Evolutionary conservation across 2,797 vertebrate species (phyloP), one percentile per base, ranked within the genome.

Genomic region (Crocidura indochinensis): DNA sequence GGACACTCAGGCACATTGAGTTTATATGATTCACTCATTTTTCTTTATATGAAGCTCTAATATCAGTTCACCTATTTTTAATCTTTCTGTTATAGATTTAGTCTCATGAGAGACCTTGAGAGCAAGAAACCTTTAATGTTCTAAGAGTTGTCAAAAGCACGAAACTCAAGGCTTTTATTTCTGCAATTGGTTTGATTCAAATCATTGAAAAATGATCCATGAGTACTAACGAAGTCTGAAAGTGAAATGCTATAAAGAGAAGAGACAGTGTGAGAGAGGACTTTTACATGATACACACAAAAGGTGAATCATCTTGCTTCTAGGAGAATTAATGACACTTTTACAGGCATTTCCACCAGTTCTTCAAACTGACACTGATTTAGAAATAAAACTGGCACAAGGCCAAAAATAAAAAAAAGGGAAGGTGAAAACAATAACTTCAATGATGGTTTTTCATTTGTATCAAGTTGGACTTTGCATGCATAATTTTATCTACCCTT

Each of bases 231-330:
- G 6, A 75, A 65, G 3, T 51, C 53, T 74, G 27, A 78, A 69
- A 68, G 80, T 17, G 9, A 93, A 77, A 60, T n/a, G 11, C 1
- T 68, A 49, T 46, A 49, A 75, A 82, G 71, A 84, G 88, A 87
- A 72, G 19, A 10, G 84, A 44, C 10, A 77, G 17, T 2, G 0
- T 62, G 53, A 47, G 1, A 22, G 46, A 44, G 22, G 27, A 27
- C 65, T 74, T 90, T 68, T 51, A n/a, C 53, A 53, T 11, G 74
- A 89, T 26, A 72, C 14, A 8, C 22, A 11, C 22, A 84, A 0
- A 47, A 62, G 80, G 53, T 76, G 47, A 73, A 68, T 2, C 11
- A 47, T 15, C 31, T 56, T 67, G 22, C 29, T 77, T 46, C 56
- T 71, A 2, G 10, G 31, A 29, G 64, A 53, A 10, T 24, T 24